Evolutionary conservation across 1,140 invertebrate genomes (phyloP).

Genomic region (Epicauta chinensis): DNA sequence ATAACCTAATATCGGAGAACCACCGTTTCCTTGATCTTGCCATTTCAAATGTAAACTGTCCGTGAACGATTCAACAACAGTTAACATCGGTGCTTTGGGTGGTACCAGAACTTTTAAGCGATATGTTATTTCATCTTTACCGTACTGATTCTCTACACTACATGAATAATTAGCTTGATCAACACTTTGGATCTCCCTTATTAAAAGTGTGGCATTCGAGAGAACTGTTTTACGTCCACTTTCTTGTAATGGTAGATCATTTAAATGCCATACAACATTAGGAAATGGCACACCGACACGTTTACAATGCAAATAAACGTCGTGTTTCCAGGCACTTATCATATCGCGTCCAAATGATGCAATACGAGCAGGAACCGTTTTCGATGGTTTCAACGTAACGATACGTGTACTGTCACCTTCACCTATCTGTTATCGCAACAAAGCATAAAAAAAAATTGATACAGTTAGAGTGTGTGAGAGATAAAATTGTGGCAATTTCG

Average conservation of each 20-base stretch:
- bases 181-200: conserved; percentile 66
- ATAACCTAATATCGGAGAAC: conserved; percentile 69
- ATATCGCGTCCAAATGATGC: conserved; percentile 73
- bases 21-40: conserved; percentile 60
- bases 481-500: conserved; percentile 4
- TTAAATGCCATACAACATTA: conserved; percentile 66
- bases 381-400: conserved; percentile 68
- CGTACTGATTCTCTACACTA: conserved; percentile 74
- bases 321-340: conserved; percentile 78
- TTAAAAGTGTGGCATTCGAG: conserved; percentile 60
- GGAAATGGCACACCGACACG: conserved; percentile 72
- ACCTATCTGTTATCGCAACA: conserved; percentile 63
- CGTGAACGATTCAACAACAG: conserved; percentile 61
- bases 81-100: conserved; percentile 59
- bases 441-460: too few relatives aligned
- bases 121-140: conserved; percentile 79
- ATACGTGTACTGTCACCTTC: conserved; percentile 73
- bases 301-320: conserved; percentile 70
- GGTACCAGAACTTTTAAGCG: conserved; percentile 60
- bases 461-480: not conserved
- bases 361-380: conserved; percentile 73
- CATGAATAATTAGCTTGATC: conserved; percentile 91
- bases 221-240: conserved; percentile 59
- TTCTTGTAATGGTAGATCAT: conserved; percentile 61
- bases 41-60: conserved; percentile 58